Evolutionary conservation across 2,888 invertebrate species (phyloP).

Genomic region (Resseliella maxima): DNA sequence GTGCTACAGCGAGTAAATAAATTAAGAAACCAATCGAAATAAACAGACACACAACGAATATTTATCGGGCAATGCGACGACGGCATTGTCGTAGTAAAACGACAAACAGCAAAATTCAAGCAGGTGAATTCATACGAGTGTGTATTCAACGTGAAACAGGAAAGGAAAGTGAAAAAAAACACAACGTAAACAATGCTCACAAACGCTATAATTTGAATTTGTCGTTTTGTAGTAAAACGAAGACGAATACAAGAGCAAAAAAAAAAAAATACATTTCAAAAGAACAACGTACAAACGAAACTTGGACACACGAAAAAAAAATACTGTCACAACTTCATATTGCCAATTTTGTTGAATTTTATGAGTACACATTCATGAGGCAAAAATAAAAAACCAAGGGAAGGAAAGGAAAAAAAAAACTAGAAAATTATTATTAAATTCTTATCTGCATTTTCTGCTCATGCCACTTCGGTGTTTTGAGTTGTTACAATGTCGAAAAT

Average conservation of each 20-base stretch:
- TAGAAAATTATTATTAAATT: slow-evolving; percentile 31
- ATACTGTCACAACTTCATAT: slow-evolving; percentile 13
- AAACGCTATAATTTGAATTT: slow-evolving; percentile 51
- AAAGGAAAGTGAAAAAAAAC: background rate
- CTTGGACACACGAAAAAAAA: background rate
- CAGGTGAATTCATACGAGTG: slow-evolving; percentile 33
- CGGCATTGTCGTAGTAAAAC: background rate
- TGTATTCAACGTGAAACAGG: background rate
- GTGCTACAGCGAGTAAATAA: background rate
- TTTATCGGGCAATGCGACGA: background rate
- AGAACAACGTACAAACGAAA: background rate
- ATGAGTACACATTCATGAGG: background rate
- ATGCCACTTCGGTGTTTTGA: background rate
- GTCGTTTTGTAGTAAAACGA: background rate
- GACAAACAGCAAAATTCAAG: background rate
- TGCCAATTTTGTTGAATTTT: background rate
- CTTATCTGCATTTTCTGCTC: slow-evolving; percentile 3
- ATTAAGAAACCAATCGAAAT: slow-evolving; percentile 26
- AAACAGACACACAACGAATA: background rate
- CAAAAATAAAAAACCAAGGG: background rate
- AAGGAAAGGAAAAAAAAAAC: background rate
- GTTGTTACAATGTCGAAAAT: background rate
- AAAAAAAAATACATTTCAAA: background rate
- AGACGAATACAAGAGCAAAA: background rate
- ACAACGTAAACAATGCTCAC: slow-evolving; percentile 43